Evolutionary conservation across 2,888 invertebrate species (phyloP), one percentile per base, ranked within the genome.

Genomic region (Cryptosula pallasiana): DNA sequence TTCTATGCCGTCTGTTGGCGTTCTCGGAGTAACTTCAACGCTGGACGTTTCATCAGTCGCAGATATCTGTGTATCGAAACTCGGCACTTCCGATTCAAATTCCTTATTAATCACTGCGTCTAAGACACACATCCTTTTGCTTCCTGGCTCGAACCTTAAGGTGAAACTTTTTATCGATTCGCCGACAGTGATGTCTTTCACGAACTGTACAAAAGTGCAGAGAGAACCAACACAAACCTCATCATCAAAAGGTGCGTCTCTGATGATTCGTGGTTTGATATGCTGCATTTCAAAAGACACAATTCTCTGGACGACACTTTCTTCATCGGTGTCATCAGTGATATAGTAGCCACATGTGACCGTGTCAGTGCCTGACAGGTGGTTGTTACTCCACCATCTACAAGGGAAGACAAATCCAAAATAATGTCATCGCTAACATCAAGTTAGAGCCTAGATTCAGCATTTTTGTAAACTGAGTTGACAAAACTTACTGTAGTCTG

Each of bases 171-270:
- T n/a, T 27, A 63, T 63, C 25, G 25, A 16, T 2, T 32, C 32
- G 16, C 13, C 34, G 9, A 32, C 3, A 13, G 63, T 63, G 32
- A 63, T 32, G n/a, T 63, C 63, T 32, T 63, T 63, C 2, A 63
- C n/a, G 27, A 63, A 63, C 63, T 63, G 63, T 13, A 63, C 63
- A 32, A 63, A 63, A 25, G 63, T 63, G 32, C 63, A 63, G 5
- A 63, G 63, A 32, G 63, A 63, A 2, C 63, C 63, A 27, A 63
- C 27, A n/a, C 32, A 27, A 13, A 63, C 32, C n/a, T 63, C 63
- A 2, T 63, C 63, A 63, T 63, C 63, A 27, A 63, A 63, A 63
- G 3, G 2, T 16, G 5, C 27, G 34, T 63, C 63, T 9, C 32
- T 27, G 5, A 63, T 34, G 9, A 2, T 27, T 9, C 63, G 27